These are phyloP conservation scores for Scomber japonicus DNA, from an alignment of 2,113 vertebrate genomes.

Conservation along the genomic window DNA sequence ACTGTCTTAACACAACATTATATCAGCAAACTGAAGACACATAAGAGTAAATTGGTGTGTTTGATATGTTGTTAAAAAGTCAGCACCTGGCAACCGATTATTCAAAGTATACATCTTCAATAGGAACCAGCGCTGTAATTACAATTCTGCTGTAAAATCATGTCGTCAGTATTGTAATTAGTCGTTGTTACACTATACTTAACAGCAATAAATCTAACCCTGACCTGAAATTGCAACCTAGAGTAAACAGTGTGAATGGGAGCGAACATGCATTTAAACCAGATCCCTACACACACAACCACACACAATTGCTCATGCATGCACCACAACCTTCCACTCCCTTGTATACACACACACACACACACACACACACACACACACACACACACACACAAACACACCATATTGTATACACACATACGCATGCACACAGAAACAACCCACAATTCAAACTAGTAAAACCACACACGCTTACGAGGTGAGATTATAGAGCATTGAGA, in stretches of 20 bases:
- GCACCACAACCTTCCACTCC: neutral
- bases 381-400: neutral
- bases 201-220: slow-evolving; percentile 77
- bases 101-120: slow-evolving; percentile 61
- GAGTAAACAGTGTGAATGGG: slow-evolving; percentile 73
- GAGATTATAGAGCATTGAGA: slow-evolving; percentile 19
- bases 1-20: slow-evolving; percentile 53
- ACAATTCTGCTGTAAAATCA: slow-evolving; percentile 55
- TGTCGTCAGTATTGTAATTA: slow-evolving; percentile 76
- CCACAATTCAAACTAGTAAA: slow-evolving; percentile 5
- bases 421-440: neutral
- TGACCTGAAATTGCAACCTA: slow-evolving; percentile 67
- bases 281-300: slow-evolving; percentile 46
- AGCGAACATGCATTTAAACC: slow-evolving; percentile 72
- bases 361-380: slow-evolving; percentile 44
- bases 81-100: slow-evolving; percentile 71
- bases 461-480: slow-evolving; percentile 13
- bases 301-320: slow-evolving; percentile 3
- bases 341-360: slow-evolving; percentile 4
- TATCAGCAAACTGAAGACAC: slow-evolving; percentile 69
- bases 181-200: slow-evolving; percentile 78
- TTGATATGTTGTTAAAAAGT: slow-evolving; percentile 63
- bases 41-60: slow-evolving; percentile 54
- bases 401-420: neutral
- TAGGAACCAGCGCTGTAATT: slow-evolving; percentile 66